phyloP scores from a whole-genome alignment of 2,888 invertebrate species.

The Amblyjoppa proteus region DNA sequence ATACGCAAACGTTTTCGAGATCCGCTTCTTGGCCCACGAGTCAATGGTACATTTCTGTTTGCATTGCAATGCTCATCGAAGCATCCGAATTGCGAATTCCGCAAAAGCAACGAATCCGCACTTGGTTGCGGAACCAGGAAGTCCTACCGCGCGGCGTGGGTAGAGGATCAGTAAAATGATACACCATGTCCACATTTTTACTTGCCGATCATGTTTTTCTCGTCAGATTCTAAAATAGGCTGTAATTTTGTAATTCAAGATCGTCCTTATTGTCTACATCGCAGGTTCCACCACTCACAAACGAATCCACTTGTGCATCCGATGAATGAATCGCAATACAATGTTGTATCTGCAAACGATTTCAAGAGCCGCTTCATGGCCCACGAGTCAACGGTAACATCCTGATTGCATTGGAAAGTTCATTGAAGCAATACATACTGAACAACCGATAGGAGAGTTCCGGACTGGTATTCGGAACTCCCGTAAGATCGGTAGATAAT shows the following conservation, averaged over 20 bases:
- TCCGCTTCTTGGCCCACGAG: neutral
- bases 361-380: neutral
- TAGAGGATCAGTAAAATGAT: slow-evolving; percentile 18
- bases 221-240: neutral
- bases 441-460: slow-evolving; percentile 8
- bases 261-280: neutral
- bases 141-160: neutral
- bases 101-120: slow-evolving; percentile 28
- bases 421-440: neutral
- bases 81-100: slow-evolving; percentile 28
- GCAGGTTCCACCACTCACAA: neutral
- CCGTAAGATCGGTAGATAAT: slow-evolving; percentile 38
- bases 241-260: neutral
- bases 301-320: neutral
- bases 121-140: neutral
- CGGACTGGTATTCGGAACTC: slow-evolving; percentile 32
- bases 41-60: neutral
- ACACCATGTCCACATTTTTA: neutral
- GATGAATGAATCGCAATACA: neutral
- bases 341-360: neutral
- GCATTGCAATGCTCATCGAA: too few species aligned
- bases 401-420: neutral
- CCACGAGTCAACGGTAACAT: neutral
- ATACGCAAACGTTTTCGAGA: neutral
- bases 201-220: neutral